phyloP scores from a whole-genome alignment of 1,140 invertebrate genomes.

The Latrodectus geometricus region DNA sequence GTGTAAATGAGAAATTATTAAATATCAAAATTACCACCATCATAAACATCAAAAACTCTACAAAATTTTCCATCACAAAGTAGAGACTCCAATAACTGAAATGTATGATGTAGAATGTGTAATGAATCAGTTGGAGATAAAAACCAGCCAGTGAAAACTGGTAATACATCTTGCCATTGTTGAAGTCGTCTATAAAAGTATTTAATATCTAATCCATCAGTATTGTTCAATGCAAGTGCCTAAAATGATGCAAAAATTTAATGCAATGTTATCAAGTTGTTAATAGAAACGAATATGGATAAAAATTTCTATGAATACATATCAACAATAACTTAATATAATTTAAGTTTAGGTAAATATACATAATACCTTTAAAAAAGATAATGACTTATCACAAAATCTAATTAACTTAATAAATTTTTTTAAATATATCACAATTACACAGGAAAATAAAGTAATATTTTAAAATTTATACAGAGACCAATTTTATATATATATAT shows the following conservation, averaged over 20 bases:
- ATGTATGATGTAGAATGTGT: background rate
- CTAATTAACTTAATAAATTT: no score
- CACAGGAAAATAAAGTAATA: no score
- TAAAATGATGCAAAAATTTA: conserved; percentile 12
- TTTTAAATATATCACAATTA: no score
- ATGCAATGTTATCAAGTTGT: background rate
- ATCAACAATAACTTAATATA: no score
- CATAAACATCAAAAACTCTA: conserved; percentile 13
- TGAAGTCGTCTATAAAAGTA: conserved; percentile 34
- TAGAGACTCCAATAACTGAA: background rate
- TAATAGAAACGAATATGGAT: background rate
- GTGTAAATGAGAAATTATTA: background rate
- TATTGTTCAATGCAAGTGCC: conserved; percentile 29
- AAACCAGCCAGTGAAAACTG: conserved; percentile 41
- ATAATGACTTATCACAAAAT: no score
- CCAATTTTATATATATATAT: no score
- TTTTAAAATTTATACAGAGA: no score
- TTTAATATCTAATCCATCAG: conserved; percentile 20
- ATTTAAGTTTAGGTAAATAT: no score
- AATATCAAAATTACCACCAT: conserved; percentile 20
- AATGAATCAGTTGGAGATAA: conserved; percentile 35
- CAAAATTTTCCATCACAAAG: conserved; percentile 40
- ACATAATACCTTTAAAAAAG: no score
- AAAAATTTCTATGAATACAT: background rate
- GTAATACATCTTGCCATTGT: conserved; percentile 35